These are phyloP conservation scores for Eospalax fontanierii DNA, from an alignment of 2,797 vertebrate genomes.

Conservation along the genomic window DNA sequence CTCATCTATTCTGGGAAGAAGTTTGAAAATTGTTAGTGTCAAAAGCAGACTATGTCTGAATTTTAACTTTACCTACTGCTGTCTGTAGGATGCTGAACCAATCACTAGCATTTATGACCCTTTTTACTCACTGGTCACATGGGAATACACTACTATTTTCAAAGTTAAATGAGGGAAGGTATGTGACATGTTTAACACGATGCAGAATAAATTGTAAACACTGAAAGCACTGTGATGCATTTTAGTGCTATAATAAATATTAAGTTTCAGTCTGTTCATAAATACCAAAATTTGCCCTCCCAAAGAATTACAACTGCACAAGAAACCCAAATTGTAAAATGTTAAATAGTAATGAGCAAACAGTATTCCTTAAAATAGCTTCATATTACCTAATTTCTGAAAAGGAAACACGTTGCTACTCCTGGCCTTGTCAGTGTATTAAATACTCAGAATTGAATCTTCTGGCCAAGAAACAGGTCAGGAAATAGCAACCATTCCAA, in stretches of 20 bases:
- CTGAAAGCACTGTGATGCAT: not conserved
- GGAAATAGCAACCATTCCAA: not conserved
- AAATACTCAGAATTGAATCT: not conserved
- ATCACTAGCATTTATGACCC: not conserved
- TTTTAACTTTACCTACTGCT: not conserved
- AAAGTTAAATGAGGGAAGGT: not conserved
- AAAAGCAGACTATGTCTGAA: not conserved
- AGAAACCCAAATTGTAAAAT: not conserved
- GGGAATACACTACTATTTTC: not conserved
- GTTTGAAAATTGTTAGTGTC: not conserved
- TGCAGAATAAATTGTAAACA: not conserved
- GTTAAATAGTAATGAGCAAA: not conserved
- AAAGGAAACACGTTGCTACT: not conserved
- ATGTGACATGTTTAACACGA: not conserved
- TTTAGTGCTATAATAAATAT: not conserved
- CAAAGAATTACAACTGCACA: not conserved
- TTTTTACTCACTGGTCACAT: not conserved
- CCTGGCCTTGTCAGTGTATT: not conserved
- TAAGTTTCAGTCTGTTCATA: constrained; percentile 1
- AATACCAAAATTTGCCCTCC: not conserved
- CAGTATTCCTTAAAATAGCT: constrained; percentile 20
- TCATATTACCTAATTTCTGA: not conserved
- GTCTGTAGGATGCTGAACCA: not conserved
- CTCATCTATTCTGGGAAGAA: not conserved
- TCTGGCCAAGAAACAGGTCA: not conserved